Evolutionary conservation across 2,113 vertebrate species (phyloP), one percentile per base, ranked within the genome.

Genomic region (Theristicus caerulescens): DNA sequence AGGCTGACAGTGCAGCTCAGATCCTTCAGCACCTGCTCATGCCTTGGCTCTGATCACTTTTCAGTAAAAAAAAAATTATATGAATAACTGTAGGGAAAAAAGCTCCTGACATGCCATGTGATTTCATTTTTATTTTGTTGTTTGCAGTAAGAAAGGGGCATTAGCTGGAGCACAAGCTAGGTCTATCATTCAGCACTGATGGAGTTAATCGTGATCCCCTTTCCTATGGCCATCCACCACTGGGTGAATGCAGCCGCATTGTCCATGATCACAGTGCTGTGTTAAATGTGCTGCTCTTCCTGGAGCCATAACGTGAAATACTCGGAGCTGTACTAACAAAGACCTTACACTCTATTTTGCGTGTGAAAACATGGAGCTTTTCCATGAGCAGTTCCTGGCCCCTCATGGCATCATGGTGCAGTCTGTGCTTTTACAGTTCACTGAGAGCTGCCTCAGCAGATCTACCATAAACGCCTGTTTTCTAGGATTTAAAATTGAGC

Each of bases 281-380:
- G 91, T 18, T 94, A 97, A 97, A 96, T 93, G 95, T 86, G 93
- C 91, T 96, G 90, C 90, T 94, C 95, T 94, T 96, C 93, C 93
- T 88, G 88, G 51, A 93, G 93, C 93, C 85, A 86, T 55, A 71
- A 95, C 29, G 52, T 67, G 80, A 96, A 94, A 95, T 91, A 81
- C 82, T 69, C 74, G 1, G 59, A 82, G 88, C 90, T 91, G 76
- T 93, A 66, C 86, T 95, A 96, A 96, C 95, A 96, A 96, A 97
- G 96, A 82, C 62, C 92, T 95, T 88, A 51, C 87, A 73, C 90
- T 95, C 62, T 0, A 0, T 67, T 91, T 71, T 93, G 71, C 14
- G 72, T 88, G 90, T 88, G 93, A 96, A 97, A 96, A 91, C 94
- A 94, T 14, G 79, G 85, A 95, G 78, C 66, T 94, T 81, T 94